Evolutionary conservation across 64 coral and sea anemone genomes (phyloP).

Genomic region (Hydrozoanthus tunicans): DNA sequence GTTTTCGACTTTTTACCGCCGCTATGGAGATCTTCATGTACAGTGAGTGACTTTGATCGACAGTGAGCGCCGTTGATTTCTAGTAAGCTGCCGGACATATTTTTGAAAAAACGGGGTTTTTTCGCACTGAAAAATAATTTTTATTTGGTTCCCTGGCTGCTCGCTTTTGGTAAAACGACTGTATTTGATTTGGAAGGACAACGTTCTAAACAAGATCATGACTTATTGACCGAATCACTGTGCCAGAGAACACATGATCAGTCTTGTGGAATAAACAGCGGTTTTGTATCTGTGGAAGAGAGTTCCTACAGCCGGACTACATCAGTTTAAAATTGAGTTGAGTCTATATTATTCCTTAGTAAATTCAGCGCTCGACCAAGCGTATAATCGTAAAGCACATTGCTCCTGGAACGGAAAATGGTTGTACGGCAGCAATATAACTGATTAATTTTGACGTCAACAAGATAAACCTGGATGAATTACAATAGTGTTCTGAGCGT

Average conservation of each 20-base stretch:
- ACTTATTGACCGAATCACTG: no score
- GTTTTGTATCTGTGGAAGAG: no score
- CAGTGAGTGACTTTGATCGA: background rate
- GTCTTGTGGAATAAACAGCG: no score
- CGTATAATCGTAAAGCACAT: no score
- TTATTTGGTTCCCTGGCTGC: no score
- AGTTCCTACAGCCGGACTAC: no score
- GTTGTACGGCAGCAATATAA: background rate
- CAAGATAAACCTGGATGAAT: background rate
- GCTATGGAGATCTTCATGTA: constrained; percentile 30
- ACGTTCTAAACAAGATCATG: background rate
- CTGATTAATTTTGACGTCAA: background rate
- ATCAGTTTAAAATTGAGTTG: no score
- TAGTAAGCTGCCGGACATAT: constrained; percentile 8
- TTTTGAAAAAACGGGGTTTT: background rate
- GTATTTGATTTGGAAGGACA: background rate
- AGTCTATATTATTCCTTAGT: no score
- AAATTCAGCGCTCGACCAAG: no score
- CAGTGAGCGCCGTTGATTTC: background rate
- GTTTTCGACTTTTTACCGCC: background rate
- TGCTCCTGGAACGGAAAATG: background rate
- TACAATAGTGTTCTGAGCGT: background rate
- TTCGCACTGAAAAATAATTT: background rate
- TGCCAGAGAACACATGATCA: no score
- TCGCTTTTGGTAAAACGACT: background rate